Evolutionary conservation across 2,888 invertebrate species (phyloP).

Genomic region (Drosophila demipolita): DNA sequence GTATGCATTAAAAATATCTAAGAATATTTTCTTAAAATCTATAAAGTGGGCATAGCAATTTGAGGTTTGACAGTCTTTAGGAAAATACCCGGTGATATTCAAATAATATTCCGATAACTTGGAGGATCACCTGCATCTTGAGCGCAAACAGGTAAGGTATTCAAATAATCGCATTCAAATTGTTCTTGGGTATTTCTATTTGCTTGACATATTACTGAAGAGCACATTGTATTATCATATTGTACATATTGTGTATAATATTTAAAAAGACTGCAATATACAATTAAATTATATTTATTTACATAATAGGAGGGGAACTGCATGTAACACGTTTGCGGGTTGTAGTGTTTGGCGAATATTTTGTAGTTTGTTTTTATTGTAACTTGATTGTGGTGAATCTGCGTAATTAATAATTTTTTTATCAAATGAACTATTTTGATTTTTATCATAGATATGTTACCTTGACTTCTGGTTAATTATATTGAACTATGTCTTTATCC

Average conservation of each 20-base stretch:
- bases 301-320: background rate
- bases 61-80: too few species aligned
- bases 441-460: background rate
- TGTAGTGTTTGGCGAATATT: background rate
- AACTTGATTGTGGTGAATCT: conserved; percentile 17
- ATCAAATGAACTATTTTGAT: background rate
- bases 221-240: too few species aligned
- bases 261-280: background rate
- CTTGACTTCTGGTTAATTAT: conserved; percentile 22
- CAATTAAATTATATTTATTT: background rate
- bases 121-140: background rate
- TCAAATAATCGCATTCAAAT: background rate
- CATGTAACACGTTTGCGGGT: background rate
- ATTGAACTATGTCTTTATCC: conserved; percentile 44
- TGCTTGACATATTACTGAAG: too few species aligned
- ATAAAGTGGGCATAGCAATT: too few species aligned
- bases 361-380: background rate
- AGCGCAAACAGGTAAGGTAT: background rate
- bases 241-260: too few species aligned
- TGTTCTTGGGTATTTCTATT: too few species aligned
- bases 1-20: too few species aligned
- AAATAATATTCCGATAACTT: too few species aligned
- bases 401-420: background rate
- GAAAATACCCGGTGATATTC: too few species aligned
- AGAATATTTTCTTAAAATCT: too few species aligned